phyloP scores from a whole-genome alignment of 2,888 invertebrate genomes.

The Ophioninae sp. region DNA sequence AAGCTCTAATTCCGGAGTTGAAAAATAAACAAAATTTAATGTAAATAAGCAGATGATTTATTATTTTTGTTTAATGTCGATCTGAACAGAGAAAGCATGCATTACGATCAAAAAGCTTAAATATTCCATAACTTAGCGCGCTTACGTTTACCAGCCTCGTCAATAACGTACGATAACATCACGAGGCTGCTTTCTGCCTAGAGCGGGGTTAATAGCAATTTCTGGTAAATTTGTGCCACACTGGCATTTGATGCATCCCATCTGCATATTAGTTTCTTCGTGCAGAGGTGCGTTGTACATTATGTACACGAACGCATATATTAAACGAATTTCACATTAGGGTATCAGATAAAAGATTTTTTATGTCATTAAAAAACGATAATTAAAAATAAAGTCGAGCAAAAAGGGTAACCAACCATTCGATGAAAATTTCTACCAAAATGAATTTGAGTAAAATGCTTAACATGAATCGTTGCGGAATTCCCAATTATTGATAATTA shows the following conservation, averaged over 20 bases:
- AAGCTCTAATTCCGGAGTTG: no score
- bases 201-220: neutral
- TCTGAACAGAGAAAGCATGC: no score
- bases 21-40: no score
- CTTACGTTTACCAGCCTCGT: neutral
- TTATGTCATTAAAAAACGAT: neutral
- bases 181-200: neutral
- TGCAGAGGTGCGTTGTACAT: neutral
- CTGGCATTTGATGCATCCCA: conserved; percentile 21
- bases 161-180: conserved; percentile 29
- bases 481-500: neutral
- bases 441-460: neutral
- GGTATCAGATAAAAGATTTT: neutral
- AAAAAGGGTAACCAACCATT: neutral
- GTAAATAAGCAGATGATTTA: no score
- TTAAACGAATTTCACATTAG: neutral
- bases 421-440: neutral
- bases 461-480: neutral
- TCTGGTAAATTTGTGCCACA: conserved; percentile 6
- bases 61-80: no score
- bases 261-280: conserved; percentile 2
- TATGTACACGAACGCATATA: neutral
- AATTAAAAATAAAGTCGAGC: neutral
- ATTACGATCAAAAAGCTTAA: no score
- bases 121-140: neutral